Evolutionary conservation across 2,797 vertebrate species (phyloP), one percentile per base, ranked within the genome.

Genomic region (Peromyscus melanophrys): DNA sequence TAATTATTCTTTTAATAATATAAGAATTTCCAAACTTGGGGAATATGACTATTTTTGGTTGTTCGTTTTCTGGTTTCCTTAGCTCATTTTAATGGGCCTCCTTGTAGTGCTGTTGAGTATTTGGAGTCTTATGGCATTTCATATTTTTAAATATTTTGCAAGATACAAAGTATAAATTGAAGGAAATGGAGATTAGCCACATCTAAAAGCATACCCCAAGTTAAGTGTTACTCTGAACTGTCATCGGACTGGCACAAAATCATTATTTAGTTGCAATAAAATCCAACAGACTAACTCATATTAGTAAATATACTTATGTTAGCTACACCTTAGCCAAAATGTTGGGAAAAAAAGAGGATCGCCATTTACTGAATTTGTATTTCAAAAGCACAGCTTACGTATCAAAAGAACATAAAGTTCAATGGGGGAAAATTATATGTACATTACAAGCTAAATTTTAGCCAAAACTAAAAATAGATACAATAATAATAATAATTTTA

Each of bases 291-390:
- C 73, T 95, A 96, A 96, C 55, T 97, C 77, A 21, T 93, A 93
- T 98, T 97, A 98, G 95, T 97, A 97, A 97, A 98, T 46, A 96
- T 93, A 95, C 49, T 88, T 67, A 96, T 91, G 95, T 67, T 88
- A 94, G 63, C 95, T 93, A 92, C 97, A 97, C 96, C 95, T 61
- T 34, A 86, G 92, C 96, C 95, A 97, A 97, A 98, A 98, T 95
- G 69, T 96, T 95, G 92, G 69, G 63, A 61, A 97, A 94, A 31
- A 95, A 31, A 95, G 96, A 37, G 83, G 94, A 97, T 96, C 95
- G 86, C 77, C 94, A 97, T 93, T 96, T 96, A 55, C 55, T 83
- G 49, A 96, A 96, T 2, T 94, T 90, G 75, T 92, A 81, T 94
- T 95, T 46, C 0, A 89, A 96, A 69, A 95, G 83, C 86, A 34